These are phyloP conservation scores for Geodia barretti DNA, from an alignment of 37 sponge, comb jelly and placozoan genomes.

Conservation along the genomic window DNA sequence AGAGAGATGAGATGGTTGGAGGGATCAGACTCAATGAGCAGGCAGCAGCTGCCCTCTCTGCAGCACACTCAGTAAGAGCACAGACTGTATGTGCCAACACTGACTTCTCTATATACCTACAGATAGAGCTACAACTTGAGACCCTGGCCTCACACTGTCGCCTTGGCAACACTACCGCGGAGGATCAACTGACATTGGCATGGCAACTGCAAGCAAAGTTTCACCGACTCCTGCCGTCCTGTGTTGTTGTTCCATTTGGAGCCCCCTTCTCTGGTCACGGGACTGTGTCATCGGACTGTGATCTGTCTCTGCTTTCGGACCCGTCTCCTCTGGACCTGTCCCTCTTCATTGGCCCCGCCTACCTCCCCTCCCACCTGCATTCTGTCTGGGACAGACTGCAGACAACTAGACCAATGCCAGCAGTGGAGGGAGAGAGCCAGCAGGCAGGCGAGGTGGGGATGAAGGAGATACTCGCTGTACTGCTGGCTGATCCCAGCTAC, in stretches of 20 bases:
- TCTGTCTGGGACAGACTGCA: background rate
- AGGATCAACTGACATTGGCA: conserved; percentile 5
- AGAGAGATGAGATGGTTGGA: background rate
- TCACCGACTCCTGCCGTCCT: conserved; percentile 16
- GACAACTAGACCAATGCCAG: background rate
- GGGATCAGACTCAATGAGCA: background rate
- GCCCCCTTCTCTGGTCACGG: conserved; percentile 50
- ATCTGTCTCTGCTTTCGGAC: conserved; percentile 47
- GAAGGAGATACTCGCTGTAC: background rate
- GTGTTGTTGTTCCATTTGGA: conserved; percentile 56
- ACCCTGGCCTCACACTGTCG: background rate
- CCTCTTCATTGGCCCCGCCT: background rate
- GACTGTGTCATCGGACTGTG: conserved; percentile 57
- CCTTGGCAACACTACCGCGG: background rate
- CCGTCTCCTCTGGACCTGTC: conserved; percentile 8
- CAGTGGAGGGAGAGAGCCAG: background rate
- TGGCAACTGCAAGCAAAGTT: conserved; percentile 6
- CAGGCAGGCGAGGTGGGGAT: background rate
- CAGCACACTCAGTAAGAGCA: background rate
- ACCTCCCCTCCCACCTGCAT: conserved; percentile 4
- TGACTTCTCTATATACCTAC: background rate
- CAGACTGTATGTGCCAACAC: background rate
- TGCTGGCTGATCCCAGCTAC: too few species aligned
- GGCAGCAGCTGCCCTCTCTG: background rate
- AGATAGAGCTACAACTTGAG: conserved; percentile 31